Percentiles rank a stretch among this genome's conserved stretches.
Conservation (phyloP, 2,888 invertebrate species). For the Oscheius sp. region DNA sequence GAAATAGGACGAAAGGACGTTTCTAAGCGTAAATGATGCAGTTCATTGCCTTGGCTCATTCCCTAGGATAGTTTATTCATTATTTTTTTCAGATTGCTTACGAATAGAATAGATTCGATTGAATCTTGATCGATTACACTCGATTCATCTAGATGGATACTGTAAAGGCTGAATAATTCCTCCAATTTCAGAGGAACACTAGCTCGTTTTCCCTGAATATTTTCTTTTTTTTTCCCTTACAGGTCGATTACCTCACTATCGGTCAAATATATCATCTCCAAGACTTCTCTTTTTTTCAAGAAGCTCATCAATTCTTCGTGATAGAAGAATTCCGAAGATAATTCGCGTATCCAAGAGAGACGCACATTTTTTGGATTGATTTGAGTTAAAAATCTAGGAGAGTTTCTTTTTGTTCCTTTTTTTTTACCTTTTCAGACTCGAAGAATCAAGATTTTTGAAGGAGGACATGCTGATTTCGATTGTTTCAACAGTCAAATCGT, state of each 20-base stretch:
- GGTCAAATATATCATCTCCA: not conserved
- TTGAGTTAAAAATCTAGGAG: not conserved
- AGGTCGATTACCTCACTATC: not conserved
- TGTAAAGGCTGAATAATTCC: not conserved
- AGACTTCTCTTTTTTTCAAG: not conserved
- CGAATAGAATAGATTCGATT: not conserved
- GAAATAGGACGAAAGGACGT: no score
- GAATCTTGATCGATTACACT: not conserved
- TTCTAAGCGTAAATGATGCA: no score
- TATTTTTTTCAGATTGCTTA: not conserved
- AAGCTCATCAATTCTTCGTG: not conserved
- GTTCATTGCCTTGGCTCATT: no score
- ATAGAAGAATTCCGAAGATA: not conserved
- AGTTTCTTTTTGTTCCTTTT: not conserved
- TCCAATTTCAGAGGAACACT: not conserved
- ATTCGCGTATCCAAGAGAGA: not conserved
- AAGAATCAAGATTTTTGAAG: not conserved
- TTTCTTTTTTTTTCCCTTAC: not conserved
- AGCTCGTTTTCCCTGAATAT: not conserved
- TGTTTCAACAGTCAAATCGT: not conserved
- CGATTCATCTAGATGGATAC: constrained; percentile 7
- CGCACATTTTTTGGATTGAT: not conserved
- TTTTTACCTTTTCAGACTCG: not conserved
- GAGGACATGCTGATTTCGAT: constrained; percentile 3
- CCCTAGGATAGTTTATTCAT: no score